Conservation (phyloP, 2,888 invertebrate species). For the Unio pictorum region DNA sequence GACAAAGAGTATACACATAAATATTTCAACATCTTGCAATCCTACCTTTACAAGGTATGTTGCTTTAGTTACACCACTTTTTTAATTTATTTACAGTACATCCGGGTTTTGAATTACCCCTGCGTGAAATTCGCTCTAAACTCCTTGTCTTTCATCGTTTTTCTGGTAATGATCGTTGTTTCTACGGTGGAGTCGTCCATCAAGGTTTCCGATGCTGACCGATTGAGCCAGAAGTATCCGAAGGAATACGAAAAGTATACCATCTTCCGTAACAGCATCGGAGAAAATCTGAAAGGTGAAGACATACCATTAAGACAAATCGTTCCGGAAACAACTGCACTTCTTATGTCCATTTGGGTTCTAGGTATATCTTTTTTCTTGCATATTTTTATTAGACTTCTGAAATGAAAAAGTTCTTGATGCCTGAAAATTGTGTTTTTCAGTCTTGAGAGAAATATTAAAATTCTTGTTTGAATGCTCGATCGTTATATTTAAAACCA, state of each 20-base stretch:
- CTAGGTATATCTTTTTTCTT: slow-evolving; percentile 43
- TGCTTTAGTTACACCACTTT: neutral
- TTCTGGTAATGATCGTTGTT: slow-evolving; percentile 61
- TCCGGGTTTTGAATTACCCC: slow-evolving; percentile 58
- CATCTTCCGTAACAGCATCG: slow-evolving; percentile 17
- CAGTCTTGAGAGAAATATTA: no score
- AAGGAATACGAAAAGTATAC: slow-evolving; percentile 29
- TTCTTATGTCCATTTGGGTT: slow-evolving; percentile 56
- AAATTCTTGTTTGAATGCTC: no score
- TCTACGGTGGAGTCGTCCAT: slow-evolving; percentile 48
- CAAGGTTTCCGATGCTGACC: neutral
- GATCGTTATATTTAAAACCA: no score
- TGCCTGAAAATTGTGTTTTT: no score
- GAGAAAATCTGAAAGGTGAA: slow-evolving; percentile 33
- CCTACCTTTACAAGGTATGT: no score
- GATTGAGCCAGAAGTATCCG: slow-evolving; percentile 12
- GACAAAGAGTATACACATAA: no score
- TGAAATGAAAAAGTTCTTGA: no score
- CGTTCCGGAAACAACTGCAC: slow-evolving; percentile 46
- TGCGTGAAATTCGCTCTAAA: slow-evolving; percentile 68
- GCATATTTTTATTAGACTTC: no score
- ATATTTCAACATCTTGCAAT: no score
- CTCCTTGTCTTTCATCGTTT: slow-evolving; percentile 61
- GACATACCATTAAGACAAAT: slow-evolving; percentile 54
- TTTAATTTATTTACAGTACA: slow-evolving; percentile 39